These are phyloP conservation scores for Diplolepis rosae DNA, from an alignment of 2,888 invertebrate genomes.

Conservation along the genomic window DNA sequence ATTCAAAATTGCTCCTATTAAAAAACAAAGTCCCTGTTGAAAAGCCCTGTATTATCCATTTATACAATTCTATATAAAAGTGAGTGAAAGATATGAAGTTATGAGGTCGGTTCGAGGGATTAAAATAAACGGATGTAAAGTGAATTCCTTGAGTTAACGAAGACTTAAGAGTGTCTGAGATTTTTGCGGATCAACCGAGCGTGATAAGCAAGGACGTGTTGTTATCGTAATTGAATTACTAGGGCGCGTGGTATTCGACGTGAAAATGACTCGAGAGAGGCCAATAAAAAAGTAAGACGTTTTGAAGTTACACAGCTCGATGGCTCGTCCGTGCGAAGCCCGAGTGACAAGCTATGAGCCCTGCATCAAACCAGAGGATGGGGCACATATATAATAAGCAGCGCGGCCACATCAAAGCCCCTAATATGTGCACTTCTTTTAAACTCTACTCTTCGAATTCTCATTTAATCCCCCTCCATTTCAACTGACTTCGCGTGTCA, in stretches of 20 bases:
- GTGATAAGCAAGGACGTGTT: conserved; percentile 24
- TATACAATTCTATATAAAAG: too few species aligned
- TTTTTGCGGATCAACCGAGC: conserved; percentile 25
- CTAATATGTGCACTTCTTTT: background rate
- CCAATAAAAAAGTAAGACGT: conserved; percentile 54
- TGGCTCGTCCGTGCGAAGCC: conserved; percentile 62
- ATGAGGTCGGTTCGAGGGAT: background rate
- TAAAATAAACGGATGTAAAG: conserved; percentile 19
- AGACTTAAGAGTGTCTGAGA: conserved; percentile 36
- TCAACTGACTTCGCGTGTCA: background rate
- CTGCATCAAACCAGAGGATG: conserved; percentile 51
- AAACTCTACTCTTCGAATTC: background rate
- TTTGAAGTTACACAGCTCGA: conserved; percentile 62
- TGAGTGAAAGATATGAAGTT: background rate
- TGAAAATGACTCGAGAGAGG: conserved; percentile 43
- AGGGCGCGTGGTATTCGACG: conserved; percentile 34
- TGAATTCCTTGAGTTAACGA: conserved; percentile 24
- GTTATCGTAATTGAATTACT: conserved; percentile 43
- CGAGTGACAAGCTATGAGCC: conserved; percentile 70
- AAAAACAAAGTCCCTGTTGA: too few species aligned
- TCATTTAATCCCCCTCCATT: background rate
- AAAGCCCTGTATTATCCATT: too few species aligned
- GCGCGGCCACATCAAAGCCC: conserved; percentile 52
- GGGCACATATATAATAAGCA: conserved; percentile 44
- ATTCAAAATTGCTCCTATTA: too few species aligned